Evolutionary conservation across 2,888 invertebrate genomes (phyloP).

Genomic region (Crossocerus cetratus): DNA sequence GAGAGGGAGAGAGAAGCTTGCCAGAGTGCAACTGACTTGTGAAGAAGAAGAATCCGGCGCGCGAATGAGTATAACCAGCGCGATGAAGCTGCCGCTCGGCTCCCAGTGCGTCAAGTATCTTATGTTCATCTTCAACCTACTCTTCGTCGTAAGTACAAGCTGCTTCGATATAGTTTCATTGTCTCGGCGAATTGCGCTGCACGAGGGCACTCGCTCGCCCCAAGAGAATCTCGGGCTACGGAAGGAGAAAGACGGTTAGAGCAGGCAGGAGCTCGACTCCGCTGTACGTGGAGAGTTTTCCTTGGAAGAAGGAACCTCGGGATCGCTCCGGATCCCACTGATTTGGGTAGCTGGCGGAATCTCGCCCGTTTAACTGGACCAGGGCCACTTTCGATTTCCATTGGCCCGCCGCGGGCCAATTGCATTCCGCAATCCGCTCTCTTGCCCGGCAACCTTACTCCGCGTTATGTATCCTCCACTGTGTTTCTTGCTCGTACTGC

Average conservation of each 20-base stretch:
- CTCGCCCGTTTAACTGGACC: background rate
- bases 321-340: background rate
- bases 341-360: too few species aligned
- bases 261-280: too few species aligned
- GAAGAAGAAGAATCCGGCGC: background rate
- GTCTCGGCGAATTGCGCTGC: too few species aligned
- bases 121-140: slow-evolving; percentile 84
- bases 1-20: background rate
- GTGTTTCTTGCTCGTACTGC: background rate
- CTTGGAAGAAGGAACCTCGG: too few species aligned
- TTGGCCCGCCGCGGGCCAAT: slow-evolving; percentile 1
- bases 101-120: slow-evolving; percentile 83
- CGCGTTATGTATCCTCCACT: background rate
- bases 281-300: too few species aligned
- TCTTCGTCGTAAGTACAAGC: slow-evolving; percentile 84
- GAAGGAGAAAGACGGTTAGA: too few species aligned
- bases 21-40: background rate
- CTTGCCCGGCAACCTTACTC: background rate
- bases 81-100: slow-evolving; percentile 74
- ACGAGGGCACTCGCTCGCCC: too few species aligned
- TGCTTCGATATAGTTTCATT: background rate
- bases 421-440: background rate
- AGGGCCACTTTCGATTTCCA: background rate
- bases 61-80: slow-evolving; percentile 53
- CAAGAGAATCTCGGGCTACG: too few species aligned